Conservation (phyloP, 2,113 vertebrate species). For the Chaetura pelagica region DNA sequence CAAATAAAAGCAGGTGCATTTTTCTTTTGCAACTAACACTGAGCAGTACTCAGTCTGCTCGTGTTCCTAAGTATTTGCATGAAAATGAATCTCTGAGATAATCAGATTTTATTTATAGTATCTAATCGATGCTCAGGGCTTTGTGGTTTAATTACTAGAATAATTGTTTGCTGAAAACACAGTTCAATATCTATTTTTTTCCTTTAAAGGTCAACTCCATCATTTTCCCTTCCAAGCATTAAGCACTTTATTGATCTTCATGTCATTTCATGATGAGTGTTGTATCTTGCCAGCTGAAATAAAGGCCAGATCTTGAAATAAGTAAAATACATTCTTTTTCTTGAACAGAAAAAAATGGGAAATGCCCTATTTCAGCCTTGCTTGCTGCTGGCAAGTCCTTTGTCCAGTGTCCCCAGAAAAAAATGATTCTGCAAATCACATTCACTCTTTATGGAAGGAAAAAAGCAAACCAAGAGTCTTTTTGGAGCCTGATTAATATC, state of each 20-base stretch:
- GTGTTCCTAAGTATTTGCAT: slow-evolving; percentile 47
- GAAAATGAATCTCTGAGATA: slow-evolving; percentile 53
- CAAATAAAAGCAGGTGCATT: neutral
- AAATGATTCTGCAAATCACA: neutral
- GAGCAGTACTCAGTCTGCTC: neutral
- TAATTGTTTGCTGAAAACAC: slow-evolving; percentile 54
- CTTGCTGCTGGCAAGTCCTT: slow-evolving; percentile 1
- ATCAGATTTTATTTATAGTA: slow-evolving; percentile 71
- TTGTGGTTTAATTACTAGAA: slow-evolving; percentile 74
- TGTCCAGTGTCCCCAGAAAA: neutral
- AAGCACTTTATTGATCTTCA: slow-evolving; percentile 55
- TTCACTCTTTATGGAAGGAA: neutral
- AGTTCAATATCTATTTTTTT: slow-evolving; percentile 49
- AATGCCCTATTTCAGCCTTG: neutral
- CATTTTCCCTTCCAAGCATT: slow-evolving; percentile 46
- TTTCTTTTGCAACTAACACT: neutral
- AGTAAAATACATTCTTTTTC: neutral
- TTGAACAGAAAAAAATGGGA: neutral
- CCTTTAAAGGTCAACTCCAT: slow-evolving; percentile 45
- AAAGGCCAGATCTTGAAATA: slow-evolving; percentile 12
- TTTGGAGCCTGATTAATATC: neutral
- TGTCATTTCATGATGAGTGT: neutral
- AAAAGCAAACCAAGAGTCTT: neutral
- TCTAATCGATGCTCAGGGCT: slow-evolving; percentile 63
- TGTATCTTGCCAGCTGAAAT: neutral